Evolutionary conservation across 2,888 invertebrate species (phyloP), one percentile per base, ranked within the genome.

Genomic region (Boloria selene): DNA sequence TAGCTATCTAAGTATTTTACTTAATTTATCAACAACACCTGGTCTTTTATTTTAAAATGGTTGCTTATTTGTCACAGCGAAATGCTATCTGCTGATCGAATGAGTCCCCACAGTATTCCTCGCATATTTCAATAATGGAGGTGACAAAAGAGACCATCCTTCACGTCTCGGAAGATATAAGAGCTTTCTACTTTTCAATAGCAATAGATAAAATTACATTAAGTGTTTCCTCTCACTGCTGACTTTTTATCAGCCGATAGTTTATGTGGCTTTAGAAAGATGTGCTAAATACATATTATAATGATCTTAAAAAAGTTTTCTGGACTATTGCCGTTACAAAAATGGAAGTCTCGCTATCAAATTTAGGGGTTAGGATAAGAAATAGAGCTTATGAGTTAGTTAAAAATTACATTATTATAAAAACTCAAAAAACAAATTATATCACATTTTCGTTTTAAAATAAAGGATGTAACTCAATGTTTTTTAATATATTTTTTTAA

Each of bases 121-220:
- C 63, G 69, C 71, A 73, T 76, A 76, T 75, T 75, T 76, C 75
- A 76, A 74, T 77, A 75, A 75, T 72, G 71, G 70, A 74, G 71
- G 74, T 73, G 77, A 76, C 73, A 76, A 74, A 74, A 73, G 73
- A 70, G 64, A 70, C 70, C 68, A 72, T 73, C 69, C 70, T 53
- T 58, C 58, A 68, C 61, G 68, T 72, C 74, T 72, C 73, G 17
- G 22, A 74, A 72, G 74, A 73, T 53, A 64, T 68, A 71, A 70
- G 64, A 50, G 70, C 47, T 56, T 49, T 45, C 31, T n/a, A 17
- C 52, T 51, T 49, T 17, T 17, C 58, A 63, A 67, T 59, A 49
- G 59, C 42, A 47, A 59, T 51, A 31, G 14, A 44, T 47, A 13
- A 17, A 58, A 58, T 58, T 31, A 58, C 16, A 47, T 58, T 31